phyloP scores from a whole-genome alignment of 2,797 vertebrate species.

The Carcharodon carcharias region DNA sequence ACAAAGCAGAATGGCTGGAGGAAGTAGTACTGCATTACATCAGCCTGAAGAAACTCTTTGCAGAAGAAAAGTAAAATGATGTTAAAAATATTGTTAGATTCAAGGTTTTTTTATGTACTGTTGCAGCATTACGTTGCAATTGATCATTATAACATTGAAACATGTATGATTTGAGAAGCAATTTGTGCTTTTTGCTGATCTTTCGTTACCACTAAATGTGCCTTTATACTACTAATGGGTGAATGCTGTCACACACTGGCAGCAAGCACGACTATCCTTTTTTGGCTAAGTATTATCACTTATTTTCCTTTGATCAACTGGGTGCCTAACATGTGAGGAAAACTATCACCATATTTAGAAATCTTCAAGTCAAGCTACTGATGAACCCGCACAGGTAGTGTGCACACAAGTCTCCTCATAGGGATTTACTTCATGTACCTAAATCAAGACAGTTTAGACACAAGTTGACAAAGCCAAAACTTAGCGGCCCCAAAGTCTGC shows the following conservation, averaged over 20 bases:
- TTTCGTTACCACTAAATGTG: not conserved
- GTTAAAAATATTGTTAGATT: not conserved
- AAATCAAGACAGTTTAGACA: not conserved
- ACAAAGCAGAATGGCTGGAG: conserved; percentile 23
- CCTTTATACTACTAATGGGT: not conserved
- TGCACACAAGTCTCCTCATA: not conserved
- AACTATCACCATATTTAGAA: conserved; percentile 6
- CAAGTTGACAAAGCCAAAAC: not conserved
- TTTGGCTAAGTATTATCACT: not conserved
- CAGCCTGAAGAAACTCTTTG: not conserved
- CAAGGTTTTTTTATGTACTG: not conserved
- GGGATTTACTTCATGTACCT: not conserved
- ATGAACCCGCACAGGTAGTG: not conserved
- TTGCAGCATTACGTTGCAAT: not conserved
- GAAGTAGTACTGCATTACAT: conserved; percentile 16
- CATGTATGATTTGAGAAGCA: not conserved
- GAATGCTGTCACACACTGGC: not conserved
- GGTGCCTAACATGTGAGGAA: not conserved
- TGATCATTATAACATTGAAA: not conserved
- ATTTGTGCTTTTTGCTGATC: not conserved
- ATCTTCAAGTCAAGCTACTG: not conserved
- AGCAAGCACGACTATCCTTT: not conserved
- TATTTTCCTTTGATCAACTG: not conserved
- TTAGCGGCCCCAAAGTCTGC: not conserved
- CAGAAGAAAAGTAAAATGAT: conserved; percentile 5